Evolutionary conservation across 2,797 vertebrate species (phyloP), one percentile per base, ranked within the genome.

Genomic region (Characodon lateralis): DNA sequence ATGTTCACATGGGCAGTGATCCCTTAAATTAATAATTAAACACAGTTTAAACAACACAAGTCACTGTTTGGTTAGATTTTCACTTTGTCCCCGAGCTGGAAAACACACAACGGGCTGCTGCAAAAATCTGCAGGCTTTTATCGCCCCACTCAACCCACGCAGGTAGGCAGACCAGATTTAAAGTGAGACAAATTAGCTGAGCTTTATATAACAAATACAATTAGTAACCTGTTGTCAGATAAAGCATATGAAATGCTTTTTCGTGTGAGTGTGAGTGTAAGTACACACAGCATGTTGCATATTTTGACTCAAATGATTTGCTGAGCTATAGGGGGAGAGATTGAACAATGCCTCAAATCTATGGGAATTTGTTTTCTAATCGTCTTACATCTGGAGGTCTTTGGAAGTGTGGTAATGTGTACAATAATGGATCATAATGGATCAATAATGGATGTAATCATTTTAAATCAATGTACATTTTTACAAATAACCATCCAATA

Each of bases 21-120:
- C 76, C 58, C 51, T 74, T 24, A 53, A 82, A 90, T 93, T 83
- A 94, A 94, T 94, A 58, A 94, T 95, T 95, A 93, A 78, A 87
- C 90, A 80, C 51, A 89, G 61, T 75, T 83, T 89, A 92, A 89
- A 91, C 89, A 91, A 53, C 73, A 85, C 80, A 48, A 74, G 74
- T 81, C 65, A 56, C 39, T 53, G 72, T 74, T 46, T 74, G 74
- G 78, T 81, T 83, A 81, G 58, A 88, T 77, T 83, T 85, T 82
- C 74, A 71, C 31, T 74, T 68, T 59, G 83, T 76, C 85, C 76
- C 61, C 73, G 73, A 86, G 69, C 71, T 80, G 71, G n/a, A 85
- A 78, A 31, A 35, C 79, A 83, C 48, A 31, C 8, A 79, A 31
- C 78, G 69, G 76, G 69, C 61, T 76, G 81, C 71, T 63, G 73